Evolutionary conservation across 2,113 vertebrate species (phyloP), one percentile per base, ranked within the genome.

Genomic region (Piprites chloris): DNA sequence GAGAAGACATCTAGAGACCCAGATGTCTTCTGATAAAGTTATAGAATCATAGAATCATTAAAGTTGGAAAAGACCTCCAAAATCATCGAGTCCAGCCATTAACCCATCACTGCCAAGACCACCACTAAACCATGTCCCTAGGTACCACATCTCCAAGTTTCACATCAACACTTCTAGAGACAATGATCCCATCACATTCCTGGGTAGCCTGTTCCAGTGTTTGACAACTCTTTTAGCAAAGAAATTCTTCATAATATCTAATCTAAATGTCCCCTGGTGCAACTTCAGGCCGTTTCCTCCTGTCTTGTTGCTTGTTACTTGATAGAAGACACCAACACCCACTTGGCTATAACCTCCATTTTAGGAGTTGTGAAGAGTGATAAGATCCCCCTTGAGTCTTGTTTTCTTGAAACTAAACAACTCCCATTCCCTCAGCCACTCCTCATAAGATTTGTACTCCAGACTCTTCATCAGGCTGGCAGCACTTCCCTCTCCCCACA

Each of bases 341-440:
- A 37, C 22, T 9, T 9, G 3, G 3, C 0, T 16, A 16, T 14
- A 49, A 2, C 6, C 8, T 56, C 12, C 12, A 56, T 69, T 23
- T 10, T 37, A 35, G 18, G 19, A 84, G 21, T 5, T 69, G 39
- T 16, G 37, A 55, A 33, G 30, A 56, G 14, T 11, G 32, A 4
- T 14, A 33, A 47, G 14, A 26, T 33, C 4, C 17, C 7, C 4
- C 3, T 18, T 14, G 2, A 84, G 12, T 22, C 22, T 69, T 3
- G 10, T 55, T 56, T 74, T 59, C 33, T 59, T 14, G 22, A 23
- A 49, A 28, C 35, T 42, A 33, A 63, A 62, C 26, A 63, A 26
- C 6, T 71, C 12, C 49, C 56, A 9, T 37, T 84, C 62, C 41
- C 35, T 63, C 72, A 56, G 63, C 19, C 3, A 4, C 4, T 76